A percentile compares a stretch with the other conserved stretches of the same genome.
Conservation (phyloP, 2,888 invertebrate species). For the Agrochola macilenta region DNA sequence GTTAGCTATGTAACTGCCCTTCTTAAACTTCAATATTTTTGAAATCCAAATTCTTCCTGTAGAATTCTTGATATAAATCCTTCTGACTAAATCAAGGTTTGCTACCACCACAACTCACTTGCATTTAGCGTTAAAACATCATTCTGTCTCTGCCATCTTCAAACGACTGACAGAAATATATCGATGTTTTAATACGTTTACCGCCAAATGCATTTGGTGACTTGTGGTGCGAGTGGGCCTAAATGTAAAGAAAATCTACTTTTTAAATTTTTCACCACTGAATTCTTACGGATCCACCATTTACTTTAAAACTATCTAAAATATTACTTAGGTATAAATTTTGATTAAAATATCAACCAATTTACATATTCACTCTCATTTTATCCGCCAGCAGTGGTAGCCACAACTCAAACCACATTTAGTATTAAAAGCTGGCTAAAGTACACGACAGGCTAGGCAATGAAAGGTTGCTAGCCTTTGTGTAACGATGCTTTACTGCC, state of each 20-base stretch:
- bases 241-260: too few relatives aligned
- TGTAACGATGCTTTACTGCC: constrained; percentile 33
- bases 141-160: too few relatives aligned
- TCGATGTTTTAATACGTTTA: too few relatives aligned
- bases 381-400: constrained; percentile 27
- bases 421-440: constrained; percentile 18
- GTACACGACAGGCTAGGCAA: constrained; percentile 25
- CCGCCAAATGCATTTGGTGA: too few relatives aligned
- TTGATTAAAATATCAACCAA: constrained; percentile 29
- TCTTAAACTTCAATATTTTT: too few relatives aligned
- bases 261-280: too few relatives aligned
- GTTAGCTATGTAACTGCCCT: background rate
- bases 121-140: too few relatives aligned
- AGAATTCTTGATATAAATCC: background rate
- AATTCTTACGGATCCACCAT: background rate
- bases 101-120: too few relatives aligned
- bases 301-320: background rate
- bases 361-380: constrained; percentile 55
- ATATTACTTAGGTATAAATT: background rate
- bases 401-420: constrained; percentile 41
- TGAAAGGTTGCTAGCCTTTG: constrained; percentile 21
- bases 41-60: background rate
- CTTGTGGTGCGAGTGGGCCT: too few relatives aligned
- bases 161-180: too few relatives aligned
- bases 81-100: background rate